Base-by-base conservation (phyloP, 2,113 vertebrate species). In the Oreocharis arfaki region DNA sequence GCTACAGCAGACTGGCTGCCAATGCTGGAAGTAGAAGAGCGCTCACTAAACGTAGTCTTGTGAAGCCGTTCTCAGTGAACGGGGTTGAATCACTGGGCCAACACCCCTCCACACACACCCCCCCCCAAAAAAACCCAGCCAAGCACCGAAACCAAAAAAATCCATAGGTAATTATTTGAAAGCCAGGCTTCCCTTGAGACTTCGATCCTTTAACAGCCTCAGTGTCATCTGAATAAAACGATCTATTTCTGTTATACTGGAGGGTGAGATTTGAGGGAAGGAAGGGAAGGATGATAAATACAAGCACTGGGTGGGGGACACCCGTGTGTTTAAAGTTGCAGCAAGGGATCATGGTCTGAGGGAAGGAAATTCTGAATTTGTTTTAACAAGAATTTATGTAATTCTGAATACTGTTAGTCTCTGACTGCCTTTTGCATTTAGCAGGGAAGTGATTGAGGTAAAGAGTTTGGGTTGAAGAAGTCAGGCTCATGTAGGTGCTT, bases 31-130 rank as follows among this genome's bases (percentile, higher is more conserved):
- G 81, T 18, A 59, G 64, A 87, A 76, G 50, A 85, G 63, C 46
- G 35, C 37, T 61, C 37, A 63, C 27, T 92, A 55, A 80, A 70
- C 20, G 21, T 65, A 77, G 33, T 46, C 76, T 78, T 86, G 44
- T 50, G 68, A 61, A 89, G 64, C 33, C 47, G 19, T 80, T 89
- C 73, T 90, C 75, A 61, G 12, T 93, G 88, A 82, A 63, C 63
- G 67, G 68, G 24, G 33, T 67, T 67, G 7, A 75, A 23, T 71
- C 42, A 27, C 41, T 88, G 50, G 39, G 39, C 30, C 67, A 70
- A 4, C 10, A 19, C 2, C 3, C 23, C 8, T 13, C 7, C 4
- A 6, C 16, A 6, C n/a, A 4, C 10, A 19, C 2, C 3, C 23
- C 8, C 15, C 7, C 4, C 7, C 16, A 26, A 42, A 82, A 81